Percentiles rank a stretch among this genome's conserved stretches.
Conservation (phyloP, 2,888 invertebrate genomes). For the Zhengitettix transpicula region DNA sequence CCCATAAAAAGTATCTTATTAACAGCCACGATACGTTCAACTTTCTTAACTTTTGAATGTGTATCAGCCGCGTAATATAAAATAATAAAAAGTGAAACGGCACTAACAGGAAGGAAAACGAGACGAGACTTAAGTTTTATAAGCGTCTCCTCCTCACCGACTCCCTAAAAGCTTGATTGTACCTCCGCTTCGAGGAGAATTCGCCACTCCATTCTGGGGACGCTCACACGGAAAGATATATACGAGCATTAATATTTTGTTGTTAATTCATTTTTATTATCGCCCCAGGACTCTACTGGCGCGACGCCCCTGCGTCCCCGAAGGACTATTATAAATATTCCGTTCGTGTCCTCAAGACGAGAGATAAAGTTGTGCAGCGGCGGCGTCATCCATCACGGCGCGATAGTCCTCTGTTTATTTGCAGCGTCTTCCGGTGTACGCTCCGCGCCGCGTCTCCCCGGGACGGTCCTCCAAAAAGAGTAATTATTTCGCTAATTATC, state of each 20-base stretch:
- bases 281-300: neutral
- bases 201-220: neutral
- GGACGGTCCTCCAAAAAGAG: neutral
- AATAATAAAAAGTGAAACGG: too few species aligned
- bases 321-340: neutral
- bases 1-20: too few species aligned
- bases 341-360: neutral
- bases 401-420: neutral
- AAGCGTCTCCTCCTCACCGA: too few species aligned
- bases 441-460: neutral
- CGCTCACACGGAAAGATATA: neutral
- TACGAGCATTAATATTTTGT: neutral
- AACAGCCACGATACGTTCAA: too few species aligned
- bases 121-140: too few species aligned
- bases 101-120: too few species aligned
- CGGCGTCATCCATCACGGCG: neutral
- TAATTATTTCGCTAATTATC: neutral
- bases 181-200: neutral
- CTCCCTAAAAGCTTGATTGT: neutral
- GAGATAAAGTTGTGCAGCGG: neutral
- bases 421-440: neutral
- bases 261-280: neutral
- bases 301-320: neutral
- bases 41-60: too few species aligned
- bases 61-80: too few species aligned